Base-by-base conservation (phyloP, 1,140 invertebrate genomes). In the Zaprionus capensis region DNA sequence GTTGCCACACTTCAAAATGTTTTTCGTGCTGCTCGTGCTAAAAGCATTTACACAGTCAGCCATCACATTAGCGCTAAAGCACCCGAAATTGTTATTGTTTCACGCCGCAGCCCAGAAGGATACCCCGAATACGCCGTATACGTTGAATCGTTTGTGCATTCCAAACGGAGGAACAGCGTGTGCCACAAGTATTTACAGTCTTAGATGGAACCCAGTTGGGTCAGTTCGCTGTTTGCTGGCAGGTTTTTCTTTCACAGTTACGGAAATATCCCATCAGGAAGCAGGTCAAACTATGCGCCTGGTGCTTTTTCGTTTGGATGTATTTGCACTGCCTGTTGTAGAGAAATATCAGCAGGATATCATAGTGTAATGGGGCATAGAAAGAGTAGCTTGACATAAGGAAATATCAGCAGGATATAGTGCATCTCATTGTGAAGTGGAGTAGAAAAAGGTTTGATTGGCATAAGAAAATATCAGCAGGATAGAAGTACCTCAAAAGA, bases 1-100 rank as follows among this genome's bases (percentile, higher is more conserved):
- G 12, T 41, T 41, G 46, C 46, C 58, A 78, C 82, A 78, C 82
- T 72, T 77, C 63, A 68, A 57, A 71, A 83, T 69, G 79, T 65
- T 74, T 62, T 72, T 67, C 36, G 38, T 58, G 22, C 28, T 46
- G 26, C 53, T 59, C 67, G 44, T 44, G 70, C 71, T 81, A 79
- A 81, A 81, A 81, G 79, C 79, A 76, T 81, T 81, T 81, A 71
- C 76, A 76, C 77, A 79, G 61, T 51, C 65, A 61, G 63, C 57
- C 44, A 67, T 71, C 83, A 71, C 81, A 88, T 83, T 83, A 87
- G 84, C 67, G 62, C 57, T 66, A 70, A 78, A 81, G 78, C 57
- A 84, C 51, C 65, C 65, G 31, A 88, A 88, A 87, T 80, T 86
- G 80, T 80, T 86, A 71, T 80, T 55, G 68, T 65, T 38, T 20